These are phyloP conservation scores for Hydrozoanthus gracilis DNA, from an alignment of 92 coral and sea anemone species.

Conservation along the genomic window DNA sequence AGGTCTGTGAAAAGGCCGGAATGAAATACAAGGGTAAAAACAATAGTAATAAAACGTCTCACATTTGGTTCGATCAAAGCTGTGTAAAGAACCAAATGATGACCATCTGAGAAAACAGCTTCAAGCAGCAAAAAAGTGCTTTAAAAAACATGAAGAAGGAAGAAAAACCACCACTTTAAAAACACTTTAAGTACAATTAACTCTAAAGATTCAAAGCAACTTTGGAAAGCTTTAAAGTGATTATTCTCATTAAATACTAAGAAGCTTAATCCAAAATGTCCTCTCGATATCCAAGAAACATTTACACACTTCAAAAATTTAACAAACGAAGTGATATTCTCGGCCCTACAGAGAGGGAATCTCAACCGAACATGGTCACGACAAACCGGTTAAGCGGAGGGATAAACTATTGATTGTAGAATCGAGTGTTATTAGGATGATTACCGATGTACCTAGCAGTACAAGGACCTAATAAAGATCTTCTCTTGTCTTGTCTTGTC, in stretches of 20 bases:
- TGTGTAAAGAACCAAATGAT: slow-evolving; percentile 33
- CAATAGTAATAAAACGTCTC: slow-evolving; percentile 25
- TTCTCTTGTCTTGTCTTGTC: too few relatives aligned
- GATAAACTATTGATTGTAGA: too few relatives aligned
- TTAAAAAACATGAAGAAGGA: slow-evolving; percentile 25
- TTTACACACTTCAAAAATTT: slow-evolving; percentile 12
- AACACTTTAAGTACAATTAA: slow-evolving; percentile 19
- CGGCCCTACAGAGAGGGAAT: neutral
- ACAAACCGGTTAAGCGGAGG: too few relatives aligned
- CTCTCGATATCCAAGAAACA: slow-evolving; percentile 14
- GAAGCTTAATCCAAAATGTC: slow-evolving; percentile 12
- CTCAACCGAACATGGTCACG: neutral
- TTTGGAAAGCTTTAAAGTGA: slow-evolving; percentile 15
- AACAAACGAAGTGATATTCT: slow-evolving; percentile 2
- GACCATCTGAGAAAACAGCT: slow-evolving; percentile 39
- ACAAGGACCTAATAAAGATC: too few relatives aligned
- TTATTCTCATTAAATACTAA: slow-evolving; percentile 17
- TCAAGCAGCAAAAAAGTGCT: slow-evolving; percentile 7
- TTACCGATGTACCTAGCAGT: too few relatives aligned
- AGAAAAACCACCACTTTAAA: slow-evolving; percentile 1
- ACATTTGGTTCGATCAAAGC: slow-evolving; percentile 38
- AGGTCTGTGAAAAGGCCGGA: slow-evolving; percentile 35
- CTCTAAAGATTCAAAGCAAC: slow-evolving; percentile 32
- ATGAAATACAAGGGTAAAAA: slow-evolving; percentile 34
- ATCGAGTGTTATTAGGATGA: too few relatives aligned